A percentile compares a stretch with the other conserved stretches of the same genome.
Conservation (phyloP, 2,888 invertebrate genomes). For the Yponomeuta sedellus region DNA sequence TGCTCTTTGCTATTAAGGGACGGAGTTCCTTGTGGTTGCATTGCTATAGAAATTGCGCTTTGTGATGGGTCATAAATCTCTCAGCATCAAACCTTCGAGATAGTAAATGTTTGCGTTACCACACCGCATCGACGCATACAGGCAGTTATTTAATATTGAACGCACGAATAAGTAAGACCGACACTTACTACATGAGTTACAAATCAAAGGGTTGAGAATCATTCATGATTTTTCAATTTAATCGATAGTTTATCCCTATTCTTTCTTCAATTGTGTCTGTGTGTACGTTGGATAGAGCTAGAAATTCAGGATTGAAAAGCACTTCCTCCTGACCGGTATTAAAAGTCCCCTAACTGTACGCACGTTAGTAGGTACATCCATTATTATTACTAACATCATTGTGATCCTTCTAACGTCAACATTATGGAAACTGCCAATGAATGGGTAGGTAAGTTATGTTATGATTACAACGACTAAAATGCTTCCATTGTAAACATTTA, state of each 20-base stretch:
- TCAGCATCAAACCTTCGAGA: not conserved
- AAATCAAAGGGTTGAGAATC: not conserved
- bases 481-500: too few species aligned
- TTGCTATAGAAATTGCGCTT: conserved; percentile 1
- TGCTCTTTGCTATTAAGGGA: not conserved
- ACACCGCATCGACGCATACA: not conserved
- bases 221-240: not conserved
- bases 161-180: not conserved
- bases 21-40: not conserved
- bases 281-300: too few species aligned
- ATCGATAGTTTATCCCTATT: not conserved
- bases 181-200: not conserved
- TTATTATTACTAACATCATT: too few species aligned
- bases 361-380: too few species aligned
- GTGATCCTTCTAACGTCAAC: too few species aligned
- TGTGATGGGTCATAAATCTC: not conserved
- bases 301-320: too few species aligned
- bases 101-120: not conserved
- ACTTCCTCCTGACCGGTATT: too few species aligned
- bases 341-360: too few species aligned
- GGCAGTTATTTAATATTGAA: not conserved
- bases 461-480: too few species aligned
- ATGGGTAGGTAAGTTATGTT: too few species aligned
- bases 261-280: too few species aligned
- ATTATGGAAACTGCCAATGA: too few species aligned